Evolutionary conservation across 2,113 vertebrate genomes (phyloP), one percentile per base, ranked within the genome.

Genomic region (Protomyctophum bolini): DNA sequence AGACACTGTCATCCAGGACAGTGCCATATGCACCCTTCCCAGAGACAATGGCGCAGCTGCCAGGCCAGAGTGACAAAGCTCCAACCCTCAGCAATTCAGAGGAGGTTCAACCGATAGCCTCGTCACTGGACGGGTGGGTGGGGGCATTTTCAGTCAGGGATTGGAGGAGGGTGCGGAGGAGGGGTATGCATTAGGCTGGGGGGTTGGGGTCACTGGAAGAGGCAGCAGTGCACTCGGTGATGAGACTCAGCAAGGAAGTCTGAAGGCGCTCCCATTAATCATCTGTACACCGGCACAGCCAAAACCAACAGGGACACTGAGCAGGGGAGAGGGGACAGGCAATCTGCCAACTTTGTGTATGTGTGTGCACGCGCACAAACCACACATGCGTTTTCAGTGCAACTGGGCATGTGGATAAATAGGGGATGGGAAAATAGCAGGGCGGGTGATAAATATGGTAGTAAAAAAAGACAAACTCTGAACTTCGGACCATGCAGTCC

Each of bases 21-120:
- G 66, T 88, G 87, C 89, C 86, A 90, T 81, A 87, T 87, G 85
- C 73, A 90, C 76, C 66, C 75, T 83, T 82, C 84, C 75, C 71
- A 69, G 59, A 86, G 85, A 91, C 88, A 91, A 92, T 87, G 85
- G 68, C 89, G 79, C 90, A 91, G 90, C 90, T 91, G 92, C 85
- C 69, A 64, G 68, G 92, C 85, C 69, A 64, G 68, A 80, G 82
- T 67, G 79, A 90, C 83, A 90, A 89, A 84, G 82, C 79, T 75
- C 52, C 77, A 76, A 82, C 66, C 82, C 72, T 75, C 74, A 83
- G 76, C 75, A 69, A 86, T 76, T 82, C 76, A 76, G 54, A 71
- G 72, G 50, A 69, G 73, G 67, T 73, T 66, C 72, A 76, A 75
- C 70, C 59, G 50, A 81, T 56, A 68, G 79, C 52, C 62, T 49